Evolutionary conservation across 2,888 invertebrate species (phyloP).

Genomic region (Nomada lathburiana): DNA sequence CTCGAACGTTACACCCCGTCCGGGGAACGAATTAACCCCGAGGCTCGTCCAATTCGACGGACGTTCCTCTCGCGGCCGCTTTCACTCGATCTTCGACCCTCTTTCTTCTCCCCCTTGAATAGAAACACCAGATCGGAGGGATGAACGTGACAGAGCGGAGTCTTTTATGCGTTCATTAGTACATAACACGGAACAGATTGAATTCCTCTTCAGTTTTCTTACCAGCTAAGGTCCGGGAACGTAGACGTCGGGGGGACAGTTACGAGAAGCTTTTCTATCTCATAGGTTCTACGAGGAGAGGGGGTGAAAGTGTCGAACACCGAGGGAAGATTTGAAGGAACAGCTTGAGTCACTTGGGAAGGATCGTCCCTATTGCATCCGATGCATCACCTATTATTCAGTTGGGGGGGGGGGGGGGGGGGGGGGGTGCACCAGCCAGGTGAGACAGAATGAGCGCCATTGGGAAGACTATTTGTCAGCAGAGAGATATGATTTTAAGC

Average conservation of each 20-base stretch:
- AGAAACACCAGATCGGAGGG: conserved; percentile 30
- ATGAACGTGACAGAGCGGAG: conserved; percentile 60
- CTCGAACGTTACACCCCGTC: conserved; percentile 26
- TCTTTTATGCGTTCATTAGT: conserved; percentile 82
- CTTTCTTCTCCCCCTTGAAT: conserved; percentile 16
- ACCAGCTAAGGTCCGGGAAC: conserved; percentile 47
- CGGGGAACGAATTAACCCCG: conserved; percentile 49
- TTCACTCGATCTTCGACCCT: neutral
- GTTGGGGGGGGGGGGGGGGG: neutral
- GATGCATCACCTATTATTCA: conserved; percentile 50
- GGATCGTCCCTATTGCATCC: conserved; percentile 16
- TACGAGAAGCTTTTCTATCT: conserved; percentile 59
- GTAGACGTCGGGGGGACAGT: conserved; percentile 34
- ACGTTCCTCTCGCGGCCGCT: conserved; percentile 27
- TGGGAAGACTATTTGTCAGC: conserved; percentile 43
- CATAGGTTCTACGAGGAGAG: conserved; percentile 53
- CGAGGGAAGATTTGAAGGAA: conserved; percentile 56
- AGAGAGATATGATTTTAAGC: conserved; percentile 48
- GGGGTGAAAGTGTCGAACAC: neutral
- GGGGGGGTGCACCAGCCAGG: conserved; percentile 27
- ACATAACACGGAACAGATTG: conserved; percentile 80
- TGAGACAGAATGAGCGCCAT: conserved; percentile 35
- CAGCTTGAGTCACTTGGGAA: conserved; percentile 36
- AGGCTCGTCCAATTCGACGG: conserved; percentile 24
- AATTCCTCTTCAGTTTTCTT: conserved; percentile 72